Percentiles rank a stretch among this genome's conserved stretches.
These are phyloP conservation scores for Caenorhabditis sp. DNA, from an alignment of 2,888 invertebrate species.

Conservation along the genomic window DNA sequence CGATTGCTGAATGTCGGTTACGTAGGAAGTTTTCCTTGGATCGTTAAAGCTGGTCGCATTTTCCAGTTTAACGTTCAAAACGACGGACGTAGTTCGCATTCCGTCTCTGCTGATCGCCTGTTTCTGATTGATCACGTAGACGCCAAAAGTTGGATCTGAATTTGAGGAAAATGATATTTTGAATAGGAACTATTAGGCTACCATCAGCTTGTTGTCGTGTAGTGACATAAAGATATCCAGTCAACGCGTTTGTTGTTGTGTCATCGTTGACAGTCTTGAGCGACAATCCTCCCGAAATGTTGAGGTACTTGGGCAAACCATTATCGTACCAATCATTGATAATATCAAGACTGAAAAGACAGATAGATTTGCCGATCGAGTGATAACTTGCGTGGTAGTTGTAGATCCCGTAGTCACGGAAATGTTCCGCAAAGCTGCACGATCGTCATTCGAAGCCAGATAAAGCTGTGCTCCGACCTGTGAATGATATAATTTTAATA, in stretches of 20 bases:
- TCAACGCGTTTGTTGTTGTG: background rate
- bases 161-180: too few relatives aligned
- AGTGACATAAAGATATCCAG: slow-evolving; percentile 15
- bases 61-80: slow-evolving; percentile 1
- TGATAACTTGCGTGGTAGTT: background rate
- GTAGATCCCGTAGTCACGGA: background rate
- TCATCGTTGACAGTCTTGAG: background rate
- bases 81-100: background rate
- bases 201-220: background rate
- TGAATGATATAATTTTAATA: background rate
- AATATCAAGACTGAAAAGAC: slow-evolving; percentile 1
- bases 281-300: background rate
- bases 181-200: background rate
- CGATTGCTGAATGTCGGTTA: background rate
- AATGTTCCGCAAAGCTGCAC: background rate
- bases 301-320: slow-evolving; percentile 1
- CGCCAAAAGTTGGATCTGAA: slow-evolving; percentile 1
- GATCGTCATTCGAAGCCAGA: slow-evolving; percentile 25
- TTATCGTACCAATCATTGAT: background rate
- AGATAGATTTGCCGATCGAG: background rate
- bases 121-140: slow-evolving; percentile 1
- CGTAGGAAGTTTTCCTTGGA: slow-evolving; percentile 3
- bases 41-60: background rate
- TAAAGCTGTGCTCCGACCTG: slow-evolving; percentile 22
- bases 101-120: background rate